These are phyloP conservation scores for Pristionchus mayeri DNA, from an alignment of 2,888 invertebrate species.

Conservation along the genomic window DNA sequence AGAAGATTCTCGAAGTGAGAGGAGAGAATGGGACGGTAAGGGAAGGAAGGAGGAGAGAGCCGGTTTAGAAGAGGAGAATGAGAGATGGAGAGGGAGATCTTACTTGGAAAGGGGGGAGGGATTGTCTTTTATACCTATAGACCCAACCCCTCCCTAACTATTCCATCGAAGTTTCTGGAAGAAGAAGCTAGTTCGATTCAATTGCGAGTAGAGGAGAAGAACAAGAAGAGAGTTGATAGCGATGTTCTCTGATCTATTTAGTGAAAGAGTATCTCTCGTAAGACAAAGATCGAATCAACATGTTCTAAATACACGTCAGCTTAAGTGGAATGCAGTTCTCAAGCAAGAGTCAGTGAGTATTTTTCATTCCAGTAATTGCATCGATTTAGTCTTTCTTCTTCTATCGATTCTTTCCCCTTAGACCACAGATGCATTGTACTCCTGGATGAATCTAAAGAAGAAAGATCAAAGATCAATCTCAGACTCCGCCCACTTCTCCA, in stretches of 20 bases:
- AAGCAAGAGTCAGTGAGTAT: not conserved
- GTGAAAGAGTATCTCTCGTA: not conserved
- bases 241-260: not conserved
- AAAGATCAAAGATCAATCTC: constrained; percentile 39
- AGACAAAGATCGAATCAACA: not conserved
- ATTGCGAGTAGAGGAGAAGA: not conserved
- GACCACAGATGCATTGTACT: constrained; percentile 2
- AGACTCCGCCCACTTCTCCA: constrained; percentile 45
- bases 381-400: constrained; percentile 37
- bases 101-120: not conserved
- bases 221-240: not conserved
- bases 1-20: constrained; percentile 14
- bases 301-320: constrained; percentile 7
- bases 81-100: constrained; percentile 30
- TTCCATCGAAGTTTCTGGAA: constrained; percentile 25
- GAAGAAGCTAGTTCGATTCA: not conserved
- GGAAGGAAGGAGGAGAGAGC: constrained; percentile 13
- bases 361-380: constrained; percentile 13
- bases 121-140: constrained; percentile 25
- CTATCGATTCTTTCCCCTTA: not conserved
- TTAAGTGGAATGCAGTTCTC: not conserved
- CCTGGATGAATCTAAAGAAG: constrained; percentile 17
- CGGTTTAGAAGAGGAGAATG: constrained; percentile 46
- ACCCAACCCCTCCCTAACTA: constrained; percentile 11
- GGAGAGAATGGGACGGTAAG: constrained; percentile 2